Percentiles rank a stretch among this genome's conserved stretches.
Evolutionary conservation across 2,113 vertebrate genomes (phyloP).

Genomic region (Phasianus colchicus): DNA sequence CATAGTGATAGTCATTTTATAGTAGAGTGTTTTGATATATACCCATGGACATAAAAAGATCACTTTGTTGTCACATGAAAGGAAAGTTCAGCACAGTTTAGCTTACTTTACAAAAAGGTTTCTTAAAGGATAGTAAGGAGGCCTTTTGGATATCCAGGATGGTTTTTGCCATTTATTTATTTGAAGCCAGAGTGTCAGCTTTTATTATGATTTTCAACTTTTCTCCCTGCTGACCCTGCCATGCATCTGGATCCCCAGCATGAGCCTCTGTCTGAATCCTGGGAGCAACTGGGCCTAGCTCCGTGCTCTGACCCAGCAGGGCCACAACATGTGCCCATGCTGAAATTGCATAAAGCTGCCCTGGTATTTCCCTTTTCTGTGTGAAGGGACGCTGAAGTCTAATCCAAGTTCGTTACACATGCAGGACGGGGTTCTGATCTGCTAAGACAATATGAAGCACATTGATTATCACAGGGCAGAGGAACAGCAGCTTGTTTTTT

Average conservation of each 20-base stretch:
- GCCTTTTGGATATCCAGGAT: rapidly evolving
- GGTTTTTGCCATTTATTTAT: background rate
- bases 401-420: background rate
- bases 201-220: background rate
- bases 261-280: background rate
- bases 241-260: background rate
- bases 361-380: background rate
- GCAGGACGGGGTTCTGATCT: background rate
- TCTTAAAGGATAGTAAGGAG: background rate
- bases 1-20: background rate
- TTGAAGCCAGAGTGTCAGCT: background rate
- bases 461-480: background rate
- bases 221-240: background rate
- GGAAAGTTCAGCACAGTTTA: background rate
- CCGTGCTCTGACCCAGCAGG: rapidly evolving
- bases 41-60: rapidly evolving
- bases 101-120: background rate
- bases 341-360: background rate
- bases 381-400: background rate
- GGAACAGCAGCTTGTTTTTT: background rate
- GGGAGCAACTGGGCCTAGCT: background rate
- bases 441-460: background rate
- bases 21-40: background rate
- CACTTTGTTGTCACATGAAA: background rate
- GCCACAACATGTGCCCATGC: rapidly evolving